Base-by-base conservation (phyloP, 2,113 vertebrate genomes). In the Paralichthys olivaceus region DNA sequence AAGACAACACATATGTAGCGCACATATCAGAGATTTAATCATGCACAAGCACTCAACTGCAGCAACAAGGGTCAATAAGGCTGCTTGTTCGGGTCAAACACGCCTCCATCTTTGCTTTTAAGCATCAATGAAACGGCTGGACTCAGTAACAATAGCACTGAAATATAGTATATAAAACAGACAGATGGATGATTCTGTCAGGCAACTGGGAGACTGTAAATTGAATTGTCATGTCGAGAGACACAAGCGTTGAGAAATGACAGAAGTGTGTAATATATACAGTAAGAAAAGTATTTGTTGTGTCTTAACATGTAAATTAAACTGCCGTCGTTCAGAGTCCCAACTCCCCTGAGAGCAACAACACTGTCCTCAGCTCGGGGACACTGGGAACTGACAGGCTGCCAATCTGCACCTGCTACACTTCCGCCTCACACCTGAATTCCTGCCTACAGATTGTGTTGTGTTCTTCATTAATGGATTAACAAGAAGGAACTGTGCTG, bases 391-490 rank as follows among this genome's bases (percentile, higher is more conserved):
- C 53, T 13, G 59, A 69, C 32, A 25, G 56, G 49, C 70, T 45
- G 29, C 51, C 58, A 34, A 34, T 29, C 26, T 75, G 70, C 77
- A 87, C 59, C 69, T 70, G 76, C 74, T 63, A 11, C 61, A 64
- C 12, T 77, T 70, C 32, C 72, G 47, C 66, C 60, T 62, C 56
- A 20, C 75, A 80, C 63, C 82, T 84, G 40, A 83, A 81, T 56
- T 77, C 69, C 80, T 82, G 62, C 69, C 34, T 40, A 29, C 74
- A 56, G 77, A 81, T 66, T 83, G 82, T 68, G 56, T 67, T 85
- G 74, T 87, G 80, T 51, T 58, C 63, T 63, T 68, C 61, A 80
- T 81, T 75, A 72, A 88, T 66, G 85, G 88, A 83, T 92, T 90
- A 86, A 64, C 47, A n/a, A 76, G 81, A 87, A 59, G 66, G 80